These are phyloP conservation scores for Cenopis cana DNA, from an alignment of 2,888 invertebrate species.

Conservation along the genomic window DNA sequence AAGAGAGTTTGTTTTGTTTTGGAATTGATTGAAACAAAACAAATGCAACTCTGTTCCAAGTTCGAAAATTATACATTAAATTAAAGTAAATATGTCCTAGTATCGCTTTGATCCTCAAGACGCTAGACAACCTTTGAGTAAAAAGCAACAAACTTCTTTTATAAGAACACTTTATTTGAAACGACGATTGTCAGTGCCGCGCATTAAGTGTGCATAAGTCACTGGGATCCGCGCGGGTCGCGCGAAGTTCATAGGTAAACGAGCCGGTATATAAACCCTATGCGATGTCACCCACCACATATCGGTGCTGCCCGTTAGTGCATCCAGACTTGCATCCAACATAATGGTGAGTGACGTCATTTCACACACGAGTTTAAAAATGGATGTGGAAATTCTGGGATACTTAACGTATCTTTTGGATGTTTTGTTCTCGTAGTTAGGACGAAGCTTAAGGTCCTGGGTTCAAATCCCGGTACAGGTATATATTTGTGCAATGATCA, in stretches of 20 bases:
- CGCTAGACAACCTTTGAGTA: too few species aligned
- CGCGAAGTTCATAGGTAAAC: slow-evolving; percentile 83
- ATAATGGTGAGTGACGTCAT: slow-evolving; percentile 60
- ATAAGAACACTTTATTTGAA: neutral
- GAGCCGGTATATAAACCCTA: slow-evolving; percentile 78
- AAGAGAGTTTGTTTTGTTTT: too few species aligned
- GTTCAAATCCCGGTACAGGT: too few species aligned
- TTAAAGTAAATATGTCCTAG: too few species aligned
- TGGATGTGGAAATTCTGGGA: neutral
- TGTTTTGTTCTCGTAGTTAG: too few species aligned
- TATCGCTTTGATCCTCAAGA: too few species aligned
- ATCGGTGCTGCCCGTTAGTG: slow-evolving; percentile 68
- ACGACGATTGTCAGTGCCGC: neutral
- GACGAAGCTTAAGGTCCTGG: neutral
- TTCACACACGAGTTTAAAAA: neutral
- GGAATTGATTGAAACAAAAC: too few species aligned
- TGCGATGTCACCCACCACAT: slow-evolving; percentile 78
- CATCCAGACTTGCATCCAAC: slow-evolving; percentile 63
- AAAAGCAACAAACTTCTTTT: neutral
- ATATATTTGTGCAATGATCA: too few species aligned
- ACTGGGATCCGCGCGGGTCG: slow-evolving; percentile 74
- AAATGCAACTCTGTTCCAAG: too few species aligned
- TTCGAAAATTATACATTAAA: too few species aligned
- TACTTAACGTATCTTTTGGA: too few species aligned
- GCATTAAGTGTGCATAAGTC: slow-evolving; percentile 55